Conservation (phyloP, 1,140 invertebrate species). For the Fopius arisanus region DNA sequence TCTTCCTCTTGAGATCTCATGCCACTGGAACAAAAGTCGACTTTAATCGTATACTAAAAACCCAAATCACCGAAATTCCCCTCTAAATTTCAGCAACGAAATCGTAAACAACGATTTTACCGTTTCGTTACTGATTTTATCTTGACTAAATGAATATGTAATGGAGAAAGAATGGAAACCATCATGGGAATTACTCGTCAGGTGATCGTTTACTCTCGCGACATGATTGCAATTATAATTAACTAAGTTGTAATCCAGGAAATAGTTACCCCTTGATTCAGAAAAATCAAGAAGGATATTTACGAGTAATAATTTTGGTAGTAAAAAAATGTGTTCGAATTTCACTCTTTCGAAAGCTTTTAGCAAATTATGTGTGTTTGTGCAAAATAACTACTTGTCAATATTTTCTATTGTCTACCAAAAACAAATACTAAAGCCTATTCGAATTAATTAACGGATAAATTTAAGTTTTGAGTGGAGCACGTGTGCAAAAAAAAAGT, state of each 20-base stretch:
- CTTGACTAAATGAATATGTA: background rate
- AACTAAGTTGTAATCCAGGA: background rate
- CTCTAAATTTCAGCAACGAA: background rate
- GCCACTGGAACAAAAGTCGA: slow-evolving; percentile 4
- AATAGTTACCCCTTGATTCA: background rate
- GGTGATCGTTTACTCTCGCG: slow-evolving; percentile 1
- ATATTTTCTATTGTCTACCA: background rate
- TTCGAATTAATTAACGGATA: background rate
- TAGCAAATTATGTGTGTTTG: slow-evolving; percentile 6
- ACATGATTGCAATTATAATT: background rate
- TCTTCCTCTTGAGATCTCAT: slow-evolving; percentile 20
- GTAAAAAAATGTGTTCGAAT: slow-evolving; percentile 1
- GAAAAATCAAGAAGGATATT: background rate
- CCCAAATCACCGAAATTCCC: background rate
- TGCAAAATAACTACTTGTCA: slow-evolving; percentile 17
- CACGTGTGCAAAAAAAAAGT: slow-evolving; percentile 1
- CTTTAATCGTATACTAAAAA: too few relatives aligned
- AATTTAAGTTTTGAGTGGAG: background rate
- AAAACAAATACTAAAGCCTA: background rate
- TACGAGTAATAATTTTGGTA: slow-evolving; percentile 11
- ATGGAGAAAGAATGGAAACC: background rate
- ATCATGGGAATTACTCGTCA: background rate
- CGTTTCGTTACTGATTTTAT: too few relatives aligned
- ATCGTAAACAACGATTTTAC: too few relatives aligned
- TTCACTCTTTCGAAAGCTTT: background rate